Percentiles rank a stretch among this genome's conserved stretches.
These are phyloP conservation scores for Physeter macrocephalus DNA, from an alignment of 2,113 vertebrate species.

Conservation along the genomic window DNA sequence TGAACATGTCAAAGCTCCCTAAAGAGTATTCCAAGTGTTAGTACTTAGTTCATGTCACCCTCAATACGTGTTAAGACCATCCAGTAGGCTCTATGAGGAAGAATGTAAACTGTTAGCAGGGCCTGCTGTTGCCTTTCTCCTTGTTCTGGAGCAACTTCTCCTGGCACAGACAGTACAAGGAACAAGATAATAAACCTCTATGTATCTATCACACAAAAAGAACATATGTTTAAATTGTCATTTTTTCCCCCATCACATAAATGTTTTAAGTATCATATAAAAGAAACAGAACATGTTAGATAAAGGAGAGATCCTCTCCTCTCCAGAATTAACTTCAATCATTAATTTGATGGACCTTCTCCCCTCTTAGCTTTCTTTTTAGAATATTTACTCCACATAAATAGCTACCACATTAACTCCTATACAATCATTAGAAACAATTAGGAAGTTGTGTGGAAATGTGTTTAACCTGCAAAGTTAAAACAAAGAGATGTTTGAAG, in stretches of 20 bases:
- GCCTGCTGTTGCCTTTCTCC: background rate
- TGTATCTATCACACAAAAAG: background rate
- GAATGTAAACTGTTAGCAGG: background rate
- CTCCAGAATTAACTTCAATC: background rate
- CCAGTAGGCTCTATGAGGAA: background rate
- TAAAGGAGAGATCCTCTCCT: background rate
- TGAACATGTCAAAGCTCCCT: background rate
- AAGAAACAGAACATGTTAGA: background rate
- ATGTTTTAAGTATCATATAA: background rate
- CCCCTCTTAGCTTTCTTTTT: background rate
- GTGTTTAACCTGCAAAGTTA: background rate
- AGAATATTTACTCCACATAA: background rate
- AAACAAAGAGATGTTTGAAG: background rate
- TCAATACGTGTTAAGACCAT: fast-evolving
- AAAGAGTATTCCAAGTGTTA: too few species aligned
- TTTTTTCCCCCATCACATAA: background rate
- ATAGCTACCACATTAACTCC: background rate
- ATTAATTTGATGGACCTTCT: background rate
- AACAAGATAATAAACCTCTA: background rate
- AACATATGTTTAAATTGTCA: background rate
- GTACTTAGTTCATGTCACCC: background rate
- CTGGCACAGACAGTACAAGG: background rate
- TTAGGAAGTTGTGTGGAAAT: background rate
- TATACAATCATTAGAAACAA: background rate
- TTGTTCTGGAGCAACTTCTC: background rate